Percentiles rank a stretch among this genome's conserved stretches.
Evolutionary conservation across 2,888 invertebrate genomes (phyloP).

Genomic region (Pseudoips prasinana): DNA sequence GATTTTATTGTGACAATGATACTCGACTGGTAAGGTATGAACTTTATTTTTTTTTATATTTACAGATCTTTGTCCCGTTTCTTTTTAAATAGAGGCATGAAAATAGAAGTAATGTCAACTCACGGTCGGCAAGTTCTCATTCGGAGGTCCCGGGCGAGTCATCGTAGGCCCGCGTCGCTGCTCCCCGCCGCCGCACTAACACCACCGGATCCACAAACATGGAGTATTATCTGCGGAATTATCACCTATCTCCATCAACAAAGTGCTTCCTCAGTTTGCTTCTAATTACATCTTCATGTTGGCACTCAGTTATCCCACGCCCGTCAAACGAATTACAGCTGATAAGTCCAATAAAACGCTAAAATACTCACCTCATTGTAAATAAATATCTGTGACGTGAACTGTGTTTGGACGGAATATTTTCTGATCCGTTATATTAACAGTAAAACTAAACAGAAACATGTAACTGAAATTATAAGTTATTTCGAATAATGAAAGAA

Average conservation of each 20-base stretch:
- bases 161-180: conserved; percentile 40
- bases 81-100: no score
- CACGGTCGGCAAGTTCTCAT: conserved; percentile 86
- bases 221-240: conserved; percentile 59
- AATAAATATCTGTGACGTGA: conserved; percentile 17
- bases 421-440: conserved; percentile 12
- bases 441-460: conserved; percentile 21
- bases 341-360: conserved; percentile 9
- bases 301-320: conserved; percentile 38
- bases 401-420: conserved; percentile 21
- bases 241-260: conserved; percentile 36
- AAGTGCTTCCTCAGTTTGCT: conserved; percentile 22
- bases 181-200: conserved; percentile 31
- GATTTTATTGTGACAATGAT: no score
- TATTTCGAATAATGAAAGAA: conserved; percentile 11
- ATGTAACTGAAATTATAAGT: conserved; percentile 14
- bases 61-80: no score
- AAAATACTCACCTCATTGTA: conserved; percentile 3
- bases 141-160: conserved; percentile 85
- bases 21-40: no score
- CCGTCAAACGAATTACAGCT: conserved; percentile 36
- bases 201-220: conserved; percentile 39
- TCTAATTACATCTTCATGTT: conserved; percentile 34
- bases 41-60: no score
- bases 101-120: no score